These are phyloP conservation scores for Neoascia interrupta DNA, from an alignment of 2,888 invertebrate genomes.

Conservation along the genomic window DNA sequence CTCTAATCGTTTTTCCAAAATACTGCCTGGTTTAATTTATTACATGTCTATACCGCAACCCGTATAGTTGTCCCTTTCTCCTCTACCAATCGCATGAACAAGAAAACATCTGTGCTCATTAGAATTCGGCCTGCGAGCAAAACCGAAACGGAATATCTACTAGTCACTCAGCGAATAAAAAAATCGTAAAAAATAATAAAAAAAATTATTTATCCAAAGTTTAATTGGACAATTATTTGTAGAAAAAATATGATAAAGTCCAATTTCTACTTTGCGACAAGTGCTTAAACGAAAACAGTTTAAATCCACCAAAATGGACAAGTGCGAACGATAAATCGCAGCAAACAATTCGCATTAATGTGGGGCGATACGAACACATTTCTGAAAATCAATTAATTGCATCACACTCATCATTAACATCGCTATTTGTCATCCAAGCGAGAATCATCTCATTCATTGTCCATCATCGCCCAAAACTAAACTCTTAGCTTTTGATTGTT, in stretches of 20 bases:
- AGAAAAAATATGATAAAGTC: constrained; percentile 11
- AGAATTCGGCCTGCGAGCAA: constrained; percentile 33
- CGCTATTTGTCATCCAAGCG: not conserved
- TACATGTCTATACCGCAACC: not conserved
- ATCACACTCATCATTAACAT: constrained; percentile 38
- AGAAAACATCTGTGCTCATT: constrained; percentile 18
- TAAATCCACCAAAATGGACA: constrained; percentile 15
- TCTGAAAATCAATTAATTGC: constrained; percentile 62
- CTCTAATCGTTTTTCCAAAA: constrained; percentile 12
- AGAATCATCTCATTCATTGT: not conserved
- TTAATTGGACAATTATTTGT: constrained; percentile 17
- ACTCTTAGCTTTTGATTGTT: not conserved
- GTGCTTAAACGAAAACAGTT: not conserved
- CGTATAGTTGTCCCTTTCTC: constrained; percentile 32
- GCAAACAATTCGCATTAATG: constrained; percentile 18
- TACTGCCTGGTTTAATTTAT: constrained; percentile 14
- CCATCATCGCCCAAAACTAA: not conserved
- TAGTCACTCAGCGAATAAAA: constrained; percentile 13
- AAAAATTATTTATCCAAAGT: constrained; percentile 23
- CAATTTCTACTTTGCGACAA: constrained; percentile 1
- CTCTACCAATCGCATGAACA: constrained; percentile 8
- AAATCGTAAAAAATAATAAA: constrained; percentile 6
- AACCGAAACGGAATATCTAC: constrained; percentile 37
- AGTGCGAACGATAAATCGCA: constrained; percentile 18
- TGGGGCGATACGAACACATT: constrained; percentile 33